Evolutionary conservation across 2,888 invertebrate genomes (phyloP), one percentile per base, ranked within the genome.

Genomic region (Drosophila lacicola): DNA sequence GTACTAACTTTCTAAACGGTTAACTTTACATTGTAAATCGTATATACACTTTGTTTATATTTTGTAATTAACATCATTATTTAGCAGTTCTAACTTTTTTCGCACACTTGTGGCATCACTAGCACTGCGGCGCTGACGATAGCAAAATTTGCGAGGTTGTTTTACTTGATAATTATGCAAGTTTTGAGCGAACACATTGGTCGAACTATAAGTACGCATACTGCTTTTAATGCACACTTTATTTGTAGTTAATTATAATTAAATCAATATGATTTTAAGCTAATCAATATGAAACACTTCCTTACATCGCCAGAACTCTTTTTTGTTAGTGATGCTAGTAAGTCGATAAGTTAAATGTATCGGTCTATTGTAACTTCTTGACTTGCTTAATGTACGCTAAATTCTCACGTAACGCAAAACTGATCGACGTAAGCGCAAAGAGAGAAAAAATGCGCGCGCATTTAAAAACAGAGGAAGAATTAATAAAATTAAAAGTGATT

Each of bases 221-320:
- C 8, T 49, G 4, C 17, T 66, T 19, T 37, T 41, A 29, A 25
- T 6, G 47, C 25, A 55, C 25, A 66, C 58, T 3, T 50, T 51
- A 29, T 25, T 57, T 42, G 10, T 50, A n/a, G 0, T 11, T 33
- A 17, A 17, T 14, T 47, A 49, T 14, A 39, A 63, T 45, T 37
- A 9, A 62, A 51, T 61, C 63, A 47, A 25, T 10, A 21, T 21
- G n/a, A 2, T 49, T 50, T 47, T 37, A 44, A n/a, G 37, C 33
- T 41, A 71, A 68, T 44, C 50, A 61, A 71, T 14, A 41, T 54
- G 41, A 56, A 45, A 61, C 51, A 65, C 77, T 57, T 80, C 45
- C 80, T 78, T 78, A 80, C 77, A 67, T 76, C 29, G 77, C 41
- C 64, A 80, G 67, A 77, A 76, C 57, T 67, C 49, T 79, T 75